These are phyloP conservation scores for Pocillopora grandis DNA, from an alignment of 92 coral and sea anemone species.

Conservation along the genomic window DNA sequence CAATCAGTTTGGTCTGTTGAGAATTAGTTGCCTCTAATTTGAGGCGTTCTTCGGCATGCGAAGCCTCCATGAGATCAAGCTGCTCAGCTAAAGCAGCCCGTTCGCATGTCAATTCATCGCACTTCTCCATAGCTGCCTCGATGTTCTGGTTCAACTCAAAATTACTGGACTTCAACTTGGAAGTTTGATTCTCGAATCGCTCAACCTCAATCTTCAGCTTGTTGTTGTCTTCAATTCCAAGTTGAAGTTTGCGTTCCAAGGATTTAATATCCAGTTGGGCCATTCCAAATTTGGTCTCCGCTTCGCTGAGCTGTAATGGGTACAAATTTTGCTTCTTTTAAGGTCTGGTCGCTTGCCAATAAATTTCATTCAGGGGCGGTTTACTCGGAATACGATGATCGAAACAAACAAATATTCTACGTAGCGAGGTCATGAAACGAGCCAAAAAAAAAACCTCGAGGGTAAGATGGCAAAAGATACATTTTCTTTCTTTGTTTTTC, in stretches of 20 bases:
- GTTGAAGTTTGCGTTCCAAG: constrained; percentile 87
- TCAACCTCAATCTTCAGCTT: constrained; percentile 83
- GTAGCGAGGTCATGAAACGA: too few relatives aligned
- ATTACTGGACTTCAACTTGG: constrained; percentile 79
- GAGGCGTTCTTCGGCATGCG: constrained; percentile 97
- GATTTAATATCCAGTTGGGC: constrained; percentile 86
- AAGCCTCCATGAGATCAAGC: constrained; percentile 87
- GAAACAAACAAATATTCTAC: too few relatives aligned
- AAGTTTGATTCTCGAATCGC: constrained; percentile 55
- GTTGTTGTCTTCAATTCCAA: constrained; percentile 72
- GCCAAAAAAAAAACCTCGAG: too few relatives aligned
- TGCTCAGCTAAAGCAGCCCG: constrained; percentile 86
- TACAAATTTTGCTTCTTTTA: too few relatives aligned
- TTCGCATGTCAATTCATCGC: constrained; percentile 73
- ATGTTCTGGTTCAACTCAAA: constrained; percentile 90
- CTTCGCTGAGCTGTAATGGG: constrained; percentile 72
- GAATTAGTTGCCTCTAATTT: constrained; percentile 93
- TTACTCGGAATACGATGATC: too few relatives aligned
- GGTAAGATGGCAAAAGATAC: too few relatives aligned
- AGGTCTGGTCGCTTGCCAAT: too few relatives aligned
- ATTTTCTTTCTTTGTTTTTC: too few relatives aligned
- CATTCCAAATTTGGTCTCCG: constrained; percentile 81
- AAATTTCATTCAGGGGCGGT: neutral
- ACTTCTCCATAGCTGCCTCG: constrained; percentile 70
- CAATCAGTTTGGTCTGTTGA: constrained; percentile 95